A percentile compares a stretch with the other conserved stretches of the same genome.
Evolutionary conservation across 2,888 invertebrate species (phyloP).

Genomic region (Agrilus cyanescens): DNA sequence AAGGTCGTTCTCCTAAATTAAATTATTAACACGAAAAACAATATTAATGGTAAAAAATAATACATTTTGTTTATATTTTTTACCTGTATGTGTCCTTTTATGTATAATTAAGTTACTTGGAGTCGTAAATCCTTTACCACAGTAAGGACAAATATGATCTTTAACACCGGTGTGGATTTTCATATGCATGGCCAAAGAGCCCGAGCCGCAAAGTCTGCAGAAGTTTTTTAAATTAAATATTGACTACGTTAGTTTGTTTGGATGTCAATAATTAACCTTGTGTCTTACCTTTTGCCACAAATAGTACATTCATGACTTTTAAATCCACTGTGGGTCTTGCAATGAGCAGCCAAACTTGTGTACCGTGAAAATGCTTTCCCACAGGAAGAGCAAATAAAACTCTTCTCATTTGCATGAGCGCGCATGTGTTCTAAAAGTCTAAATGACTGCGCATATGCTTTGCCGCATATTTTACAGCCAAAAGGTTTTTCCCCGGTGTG

Average conservation of each 20-base stretch:
- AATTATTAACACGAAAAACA: slow-evolving; percentile 2
- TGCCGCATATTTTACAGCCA: slow-evolving; percentile 32
- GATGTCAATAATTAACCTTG: background rate
- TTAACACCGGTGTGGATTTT: slow-evolving; percentile 38
- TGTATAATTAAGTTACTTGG: slow-evolving; percentile 33
- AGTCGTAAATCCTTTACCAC: slow-evolving; percentile 34
- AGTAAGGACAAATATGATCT: slow-evolving; percentile 32
- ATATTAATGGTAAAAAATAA: too few species aligned
- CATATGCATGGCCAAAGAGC: slow-evolving; percentile 37
- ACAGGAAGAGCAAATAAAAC: slow-evolving; percentile 32
- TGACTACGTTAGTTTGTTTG: background rate
- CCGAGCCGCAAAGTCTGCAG: slow-evolving; percentile 31
- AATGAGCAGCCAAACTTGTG: slow-evolving; percentile 31
- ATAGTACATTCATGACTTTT: slow-evolving; percentile 32
- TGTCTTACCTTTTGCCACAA: slow-evolving; percentile 32
- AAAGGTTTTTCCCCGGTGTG: slow-evolving; percentile 37
- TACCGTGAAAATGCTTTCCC: slow-evolving; percentile 33
- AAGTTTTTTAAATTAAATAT: background rate
- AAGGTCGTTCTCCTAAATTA: slow-evolving; percentile 31
- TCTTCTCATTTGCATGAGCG: slow-evolving; percentile 32
- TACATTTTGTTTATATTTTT: background rate
- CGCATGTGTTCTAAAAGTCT: slow-evolving; percentile 33
- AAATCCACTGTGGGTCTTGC: slow-evolving; percentile 31
- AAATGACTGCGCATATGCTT: slow-evolving; percentile 31
- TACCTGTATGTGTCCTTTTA: slow-evolving; percentile 33